Evolutionary conservation across 2,888 invertebrate species (phyloP).

Genomic region (Euzetes globulus): DNA sequence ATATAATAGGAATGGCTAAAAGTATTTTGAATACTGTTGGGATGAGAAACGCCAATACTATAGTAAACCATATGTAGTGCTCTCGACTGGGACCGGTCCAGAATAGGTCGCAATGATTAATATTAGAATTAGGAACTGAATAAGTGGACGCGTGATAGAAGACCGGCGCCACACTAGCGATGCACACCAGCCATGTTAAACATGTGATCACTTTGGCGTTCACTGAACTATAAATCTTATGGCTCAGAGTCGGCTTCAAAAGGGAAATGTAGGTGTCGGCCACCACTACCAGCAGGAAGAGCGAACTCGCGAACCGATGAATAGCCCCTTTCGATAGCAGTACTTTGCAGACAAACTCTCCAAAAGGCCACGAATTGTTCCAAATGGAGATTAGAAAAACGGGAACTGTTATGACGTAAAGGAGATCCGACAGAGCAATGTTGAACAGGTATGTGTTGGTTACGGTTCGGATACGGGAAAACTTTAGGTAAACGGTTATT

Average conservation of each 20-base stretch:
- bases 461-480: conserved; percentile 11
- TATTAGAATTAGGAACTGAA: conserved; percentile 32
- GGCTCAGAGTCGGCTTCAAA: conserved; percentile 32
- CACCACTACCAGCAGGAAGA: conserved; percentile 31
- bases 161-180: conserved; percentile 25
- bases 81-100: conserved; percentile 33
- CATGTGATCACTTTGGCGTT: conserved; percentile 5
- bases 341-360: conserved; percentile 32
- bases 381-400: conserved; percentile 35
- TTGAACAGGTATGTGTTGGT: conserved; percentile 34
- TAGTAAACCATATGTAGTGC: conserved; percentile 34
- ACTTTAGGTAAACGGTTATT: conserved; percentile 25
- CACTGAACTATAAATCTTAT: conserved; percentile 19
- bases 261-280: conserved; percentile 31
- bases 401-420: conserved; percentile 33
- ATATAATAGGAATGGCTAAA: conserved; percentile 29
- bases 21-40: conserved; percentile 32
- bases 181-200: conserved; percentile 31
- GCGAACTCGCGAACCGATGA: conserved; percentile 34
- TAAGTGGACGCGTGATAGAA: conserved; percentile 35
- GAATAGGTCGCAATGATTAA: conserved; percentile 35
- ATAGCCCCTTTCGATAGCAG: conserved; percentile 34
- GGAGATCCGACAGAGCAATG: conserved; percentile 31
- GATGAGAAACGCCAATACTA: conserved; percentile 31
- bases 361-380: conserved; percentile 35